Base-by-base conservation (phyloP, 2,888 invertebrate genomes). In the Metallyticus violacea region DNA sequence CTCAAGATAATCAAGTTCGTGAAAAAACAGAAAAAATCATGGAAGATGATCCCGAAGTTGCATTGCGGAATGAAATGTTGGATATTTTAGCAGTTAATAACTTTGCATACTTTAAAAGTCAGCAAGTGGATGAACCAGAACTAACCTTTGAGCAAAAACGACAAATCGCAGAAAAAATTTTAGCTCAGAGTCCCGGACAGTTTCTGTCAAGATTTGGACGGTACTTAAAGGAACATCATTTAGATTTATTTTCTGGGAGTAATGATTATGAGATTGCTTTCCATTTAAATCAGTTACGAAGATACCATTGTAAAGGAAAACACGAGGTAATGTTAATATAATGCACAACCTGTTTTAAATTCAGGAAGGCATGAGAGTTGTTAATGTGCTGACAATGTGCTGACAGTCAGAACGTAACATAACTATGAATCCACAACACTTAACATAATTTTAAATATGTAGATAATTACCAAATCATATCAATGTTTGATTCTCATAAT, bases 151-250 rank as follows among this genome's bases (percentile, higher is more conserved):
- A 92, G 26, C 96, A 98, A 89, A 98, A 97, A 92, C 92, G 93
- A 89, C 91, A 93, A 89, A 95, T 97, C 88, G 96, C 96, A 0
- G 91, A 92, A 83, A 92, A 94, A 26, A 90, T 96, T 9, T 95
- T 96, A 88, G 91, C 93, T 22, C 93, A 94, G 88, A 97, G 94
- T 89, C 95, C 95, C 22, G 92, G 93, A 9, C 93, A 93, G 62
- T 98, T 98, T 91, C 91, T 98, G 1, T 91, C 94, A 81, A 95
- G 96, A 90, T 98, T 97, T 91, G 97, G 97, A 5, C 94, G 94
- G 90, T 94, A 94, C 91, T 91, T 98, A 79, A 93, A 93, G 29
- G 92, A 93, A 25, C 93, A 94, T 76, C 97, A 98, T 90, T 91
- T 97, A n/a, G 90, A 92, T 29, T 96, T 95, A 91, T 97, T 98